phyloP scores from a whole-genome alignment of 92 coral and sea anemone genomes.

The Diadumene lineata region DNA sequence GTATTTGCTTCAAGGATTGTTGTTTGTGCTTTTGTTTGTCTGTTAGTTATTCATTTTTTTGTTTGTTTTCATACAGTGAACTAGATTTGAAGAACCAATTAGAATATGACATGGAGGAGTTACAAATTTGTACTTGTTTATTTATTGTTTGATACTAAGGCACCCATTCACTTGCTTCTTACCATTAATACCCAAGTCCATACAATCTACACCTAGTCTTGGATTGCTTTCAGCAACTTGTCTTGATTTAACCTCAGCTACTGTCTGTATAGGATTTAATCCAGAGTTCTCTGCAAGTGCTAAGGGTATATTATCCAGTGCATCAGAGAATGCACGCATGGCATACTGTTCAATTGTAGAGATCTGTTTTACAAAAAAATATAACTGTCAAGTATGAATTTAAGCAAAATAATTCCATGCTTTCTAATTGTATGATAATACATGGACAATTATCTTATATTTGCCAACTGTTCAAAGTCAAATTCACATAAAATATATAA shows the following conservation, averaged over 20 bases:
- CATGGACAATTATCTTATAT: background rate
- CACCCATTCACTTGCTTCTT: too few relatives aligned
- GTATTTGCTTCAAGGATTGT: too few relatives aligned
- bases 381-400: background rate
- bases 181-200: slow-evolving; percentile 91
- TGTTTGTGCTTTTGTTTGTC: too few relatives aligned
- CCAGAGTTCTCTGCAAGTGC: slow-evolving; percentile 98
- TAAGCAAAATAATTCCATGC: too few relatives aligned
- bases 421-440: too few relatives aligned
- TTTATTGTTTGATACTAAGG: too few relatives aligned
- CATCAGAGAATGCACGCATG: slow-evolving; percentile 93
- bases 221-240: slow-evolving; percentile 95
- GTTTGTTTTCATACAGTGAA: too few relatives aligned
- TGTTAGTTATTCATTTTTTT: too few relatives aligned
- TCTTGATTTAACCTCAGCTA: slow-evolving; percentile 91
- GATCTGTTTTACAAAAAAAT: slow-evolving; percentile 36
- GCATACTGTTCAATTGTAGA: slow-evolving; percentile 98
- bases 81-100: too few relatives aligned
- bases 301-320: slow-evolving; percentile 89
- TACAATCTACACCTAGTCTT: slow-evolving; percentile 92
- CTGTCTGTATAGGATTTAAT: slow-evolving; percentile 90
- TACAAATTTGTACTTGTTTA: too few relatives aligned
- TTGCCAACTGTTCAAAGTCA: background rate
- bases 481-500: too few relatives aligned
- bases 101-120: too few relatives aligned